Evolutionary conservation across 2,888 invertebrate species (phyloP).

Genomic region (Timema cristinae): DNA sequence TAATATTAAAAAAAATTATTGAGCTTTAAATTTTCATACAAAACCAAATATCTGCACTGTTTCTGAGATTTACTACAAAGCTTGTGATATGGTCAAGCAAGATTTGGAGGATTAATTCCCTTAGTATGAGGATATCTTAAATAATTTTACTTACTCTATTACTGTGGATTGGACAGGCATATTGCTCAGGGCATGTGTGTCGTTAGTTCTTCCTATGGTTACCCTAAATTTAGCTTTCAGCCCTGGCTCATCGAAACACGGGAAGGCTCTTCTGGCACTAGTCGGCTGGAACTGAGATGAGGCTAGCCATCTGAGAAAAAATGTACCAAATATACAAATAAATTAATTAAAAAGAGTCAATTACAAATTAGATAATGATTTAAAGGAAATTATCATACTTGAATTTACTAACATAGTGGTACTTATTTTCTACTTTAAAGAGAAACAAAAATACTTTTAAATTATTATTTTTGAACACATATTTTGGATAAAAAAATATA

Average conservation of each 20-base stretch:
- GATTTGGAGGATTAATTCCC: too few relatives aligned
- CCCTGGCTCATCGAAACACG: conserved; percentile 7
- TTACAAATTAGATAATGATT: background rate
- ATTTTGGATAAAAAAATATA: background rate
- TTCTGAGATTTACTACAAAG: too few relatives aligned
- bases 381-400: background rate
- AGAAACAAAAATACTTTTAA: background rate
- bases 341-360: background rate
- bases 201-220: background rate
- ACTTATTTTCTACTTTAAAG: background rate
- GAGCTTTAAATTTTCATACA: too few relatives aligned
- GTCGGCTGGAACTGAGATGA: conserved; percentile 3
- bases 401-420: background rate
- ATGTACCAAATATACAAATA: background rate
- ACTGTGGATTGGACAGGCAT: background rate
- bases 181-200: background rate
- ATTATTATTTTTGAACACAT: background rate
- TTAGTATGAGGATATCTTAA: too few relatives aligned
- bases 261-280: conserved; percentile 3
- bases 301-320: conserved; percentile 5
- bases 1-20: too few relatives aligned
- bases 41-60: too few relatives aligned
- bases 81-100: too few relatives aligned
- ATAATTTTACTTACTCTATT: background rate
- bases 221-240: conserved; percentile 1